Evolutionary conservation across 2,113 vertebrate species (phyloP), one percentile per base, ranked within the genome.

Genomic region (Sorex araneus): DNA sequence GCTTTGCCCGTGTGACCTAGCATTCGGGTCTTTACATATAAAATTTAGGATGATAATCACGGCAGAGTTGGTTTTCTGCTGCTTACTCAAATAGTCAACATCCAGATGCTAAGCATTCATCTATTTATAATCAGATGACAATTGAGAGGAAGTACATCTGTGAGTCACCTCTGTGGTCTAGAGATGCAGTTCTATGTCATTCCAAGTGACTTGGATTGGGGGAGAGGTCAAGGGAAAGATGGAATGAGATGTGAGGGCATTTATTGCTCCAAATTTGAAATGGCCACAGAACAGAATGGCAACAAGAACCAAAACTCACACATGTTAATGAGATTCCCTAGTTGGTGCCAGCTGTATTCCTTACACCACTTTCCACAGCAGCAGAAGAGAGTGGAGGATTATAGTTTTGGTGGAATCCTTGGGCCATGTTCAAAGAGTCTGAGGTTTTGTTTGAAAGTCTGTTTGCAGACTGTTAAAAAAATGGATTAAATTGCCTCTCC

Each of bases 381-480:
- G 40, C 94, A 95, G 93, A 95, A 86, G 94, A 96, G 95, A 95
- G 94, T 93, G 96, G 97, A 97, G 95, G 97, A 97, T 97, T 96
- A 97, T 69, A 54, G 86, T 96, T 97, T 98, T 97, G 96, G 97
- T 97, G 92, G 95, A 95, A 94, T 93, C 96, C 92, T 97, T 92
- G 75, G 94, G 79, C 96, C 96, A 97, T 96, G 97, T 97, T 98
- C 96, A 97, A 94, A 97, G 96, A 97, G 95, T 90, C 66, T 78
- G 94, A 97, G 92, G 96, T 97, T 97, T 94, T 97, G 97, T 97
- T 97, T 97, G 96, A 98, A 98, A 97, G 97, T 97, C 97, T 98
- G 97, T 97, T 97, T 97, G 97, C 97, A 97, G 97, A 98, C 96
- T 97, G 96, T 96, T 96, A 97, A 19, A 66, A 66, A 97, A 95